Conservation (phyloP, 1,140 invertebrate species). For the Sitophilus oryzae region DNA sequence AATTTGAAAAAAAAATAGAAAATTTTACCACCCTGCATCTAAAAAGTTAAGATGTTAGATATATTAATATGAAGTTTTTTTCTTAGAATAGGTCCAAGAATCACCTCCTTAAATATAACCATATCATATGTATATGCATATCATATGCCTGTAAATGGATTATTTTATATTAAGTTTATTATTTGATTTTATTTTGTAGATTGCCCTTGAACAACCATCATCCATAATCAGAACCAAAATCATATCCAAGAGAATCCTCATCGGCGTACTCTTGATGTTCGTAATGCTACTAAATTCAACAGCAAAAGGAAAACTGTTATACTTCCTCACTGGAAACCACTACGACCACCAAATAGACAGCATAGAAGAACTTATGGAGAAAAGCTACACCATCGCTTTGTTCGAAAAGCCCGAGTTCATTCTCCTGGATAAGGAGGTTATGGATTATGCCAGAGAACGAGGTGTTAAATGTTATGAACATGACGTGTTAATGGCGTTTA, state of each 20-base stretch:
- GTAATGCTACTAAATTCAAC: not conserved
- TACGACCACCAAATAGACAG: constrained; percentile 1
- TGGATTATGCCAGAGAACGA: not conserved
- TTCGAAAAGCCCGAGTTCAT: not conserved
- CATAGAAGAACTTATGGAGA: not conserved
- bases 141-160: no score
- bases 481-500: not conserved
- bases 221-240: no score
- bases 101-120: no score
- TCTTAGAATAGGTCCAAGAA: no score
- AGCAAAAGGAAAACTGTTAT: not conserved
- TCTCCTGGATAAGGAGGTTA: not conserved
- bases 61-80: no score
- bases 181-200: no score
- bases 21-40: no score
- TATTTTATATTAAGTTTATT: no score
- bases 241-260: not conserved
- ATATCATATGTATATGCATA: no score
- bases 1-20: no score
- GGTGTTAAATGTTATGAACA: not conserved
- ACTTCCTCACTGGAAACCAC: not conserved
- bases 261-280: not conserved
- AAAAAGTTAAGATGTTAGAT: no score
- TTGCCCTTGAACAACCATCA: no score
- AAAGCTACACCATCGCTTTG: not conserved